phyloP scores from a whole-genome alignment of 2,888 invertebrate genomes.

The Agrotis segetum region DNA sequence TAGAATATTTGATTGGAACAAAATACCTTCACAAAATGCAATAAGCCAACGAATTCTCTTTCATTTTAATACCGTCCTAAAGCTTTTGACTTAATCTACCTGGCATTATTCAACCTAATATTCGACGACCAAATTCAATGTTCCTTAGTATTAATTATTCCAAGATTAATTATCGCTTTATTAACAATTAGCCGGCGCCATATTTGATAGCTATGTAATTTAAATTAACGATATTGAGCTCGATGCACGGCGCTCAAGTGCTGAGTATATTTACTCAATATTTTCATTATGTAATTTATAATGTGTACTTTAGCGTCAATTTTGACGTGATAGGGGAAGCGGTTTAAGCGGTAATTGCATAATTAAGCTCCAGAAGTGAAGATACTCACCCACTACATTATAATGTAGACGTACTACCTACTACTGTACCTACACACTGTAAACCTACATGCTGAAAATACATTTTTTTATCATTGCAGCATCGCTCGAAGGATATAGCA shows the following conservation, averaged over 20 bases:
- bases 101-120: slow-evolving; percentile 51
- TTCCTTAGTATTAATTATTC: slow-evolving; percentile 63
- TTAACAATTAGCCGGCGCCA: slow-evolving; percentile 72
- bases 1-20: not conserved
- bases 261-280: slow-evolving; percentile 73
- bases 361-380: not conserved
- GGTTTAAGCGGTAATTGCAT: not conserved
- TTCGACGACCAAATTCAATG: slow-evolving; percentile 51
- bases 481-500: too few species aligned
- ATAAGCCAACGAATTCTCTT: slow-evolving; percentile 20
- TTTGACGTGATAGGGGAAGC: slow-evolving; percentile 20
- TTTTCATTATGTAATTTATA: slow-evolving; percentile 64
- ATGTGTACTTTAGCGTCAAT: slow-evolving; percentile 32
- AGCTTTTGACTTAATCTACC: slow-evolving; percentile 54
- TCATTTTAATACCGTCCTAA: slow-evolving; percentile 36
- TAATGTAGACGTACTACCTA: too few species aligned
- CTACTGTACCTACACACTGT: too few species aligned
- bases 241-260: slow-evolving; percentile 70
- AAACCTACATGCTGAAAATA: too few species aligned
- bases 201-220: slow-evolving; percentile 76
- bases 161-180: slow-evolving; percentile 75
- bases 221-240: slow-evolving; percentile 76
- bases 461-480: too few species aligned
- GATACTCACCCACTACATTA: too few species aligned
- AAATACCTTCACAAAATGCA: not conserved